Evolutionary conservation across 2,797 vertebrate genomes (phyloP), one percentile per base, ranked within the genome.

Genomic region (Phalloptychus januarius): DNA sequence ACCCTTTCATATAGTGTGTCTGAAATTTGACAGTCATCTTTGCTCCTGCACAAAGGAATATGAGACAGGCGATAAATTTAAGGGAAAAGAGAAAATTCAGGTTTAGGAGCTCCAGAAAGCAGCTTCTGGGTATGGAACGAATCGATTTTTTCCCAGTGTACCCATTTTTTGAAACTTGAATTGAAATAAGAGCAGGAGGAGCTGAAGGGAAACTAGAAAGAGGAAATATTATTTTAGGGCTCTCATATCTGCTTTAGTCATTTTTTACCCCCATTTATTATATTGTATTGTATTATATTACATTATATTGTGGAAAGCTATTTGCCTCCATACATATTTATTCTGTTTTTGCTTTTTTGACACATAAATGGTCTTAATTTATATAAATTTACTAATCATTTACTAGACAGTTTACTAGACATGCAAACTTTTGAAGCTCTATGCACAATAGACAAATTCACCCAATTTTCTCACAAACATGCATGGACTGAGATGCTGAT

Each of bases 21-120:
- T 86, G 84, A 89, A 85, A 92, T 87, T 90, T 91, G 89, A 91
- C 92, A 88, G 85, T 91, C 89, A 79, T 93, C 92, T 88, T 78
- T 80, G 71, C 86, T 42, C 73, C 80, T 2, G 75, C 87, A 88
- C 90, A 93, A 94, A 94, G 85, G 88, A 88, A 82, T 86, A 80
- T 42, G 82, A 84, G 92, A 93, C 91, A 91, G 83, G 86, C 86
- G 82, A 92, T 93, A 93, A 72, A 93, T 93, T 92, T 87, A 83
- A 81, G 75, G 78, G 84, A 87, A 91, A 83, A 86, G 87, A 89
- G 87, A 89, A 94, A 94, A 92, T 93, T 86, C 87, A 87, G 91
- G 88, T 94, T 94, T 91, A 92, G 90, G 87, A 90, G 87, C 74
- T 86, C 84, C 86, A 91, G 89, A 93, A 94, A 93, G 91, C 92